Evolutionary conservation across 2,113 vertebrate genomes (phyloP).

Genomic region (Aegypius monachus): DNA sequence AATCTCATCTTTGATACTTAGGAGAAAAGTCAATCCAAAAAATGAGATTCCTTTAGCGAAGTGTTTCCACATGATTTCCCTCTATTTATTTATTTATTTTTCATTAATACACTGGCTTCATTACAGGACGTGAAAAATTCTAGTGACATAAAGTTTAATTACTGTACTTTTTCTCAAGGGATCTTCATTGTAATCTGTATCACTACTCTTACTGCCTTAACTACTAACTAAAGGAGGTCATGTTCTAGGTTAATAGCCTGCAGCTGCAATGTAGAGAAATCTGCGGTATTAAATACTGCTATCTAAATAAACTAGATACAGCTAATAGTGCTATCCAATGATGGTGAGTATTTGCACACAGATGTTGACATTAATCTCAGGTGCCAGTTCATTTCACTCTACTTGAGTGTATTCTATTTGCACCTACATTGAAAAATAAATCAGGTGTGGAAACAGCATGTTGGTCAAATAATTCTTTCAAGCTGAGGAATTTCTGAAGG

Average conservation of each 20-base stretch:
- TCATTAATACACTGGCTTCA: neutral
- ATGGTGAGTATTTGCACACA: neutral
- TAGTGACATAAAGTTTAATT: slow-evolving; percentile 33
- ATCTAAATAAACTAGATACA: neutral
- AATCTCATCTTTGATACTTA: neutral
- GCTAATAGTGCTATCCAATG: neutral
- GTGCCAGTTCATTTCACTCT: neutral
- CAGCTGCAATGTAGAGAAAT: slow-evolving; percentile 43
- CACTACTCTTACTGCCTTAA: slow-evolving; percentile 34
- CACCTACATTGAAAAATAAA: neutral
- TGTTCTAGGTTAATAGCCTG: slow-evolving; percentile 66
- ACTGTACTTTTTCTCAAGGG: slow-evolving; percentile 34
- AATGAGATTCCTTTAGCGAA: neutral
- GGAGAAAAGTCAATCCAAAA: neutral
- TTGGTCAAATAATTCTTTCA: neutral
- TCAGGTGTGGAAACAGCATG: neutral
- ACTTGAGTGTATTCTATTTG: neutral
- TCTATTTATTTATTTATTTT: neutral
- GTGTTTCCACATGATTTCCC: neutral
- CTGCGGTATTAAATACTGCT: slow-evolving; percentile 19
- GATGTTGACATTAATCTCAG: slow-evolving; percentile 24
- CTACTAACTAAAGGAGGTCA: slow-evolving; percentile 60
- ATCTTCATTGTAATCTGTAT: slow-evolving; percentile 19
- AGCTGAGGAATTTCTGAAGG: neutral
- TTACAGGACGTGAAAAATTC: slow-evolving; percentile 29